Base-by-base conservation (phyloP, 2,797 vertebrate species). In the Triplophysa bombifrons region DNA sequence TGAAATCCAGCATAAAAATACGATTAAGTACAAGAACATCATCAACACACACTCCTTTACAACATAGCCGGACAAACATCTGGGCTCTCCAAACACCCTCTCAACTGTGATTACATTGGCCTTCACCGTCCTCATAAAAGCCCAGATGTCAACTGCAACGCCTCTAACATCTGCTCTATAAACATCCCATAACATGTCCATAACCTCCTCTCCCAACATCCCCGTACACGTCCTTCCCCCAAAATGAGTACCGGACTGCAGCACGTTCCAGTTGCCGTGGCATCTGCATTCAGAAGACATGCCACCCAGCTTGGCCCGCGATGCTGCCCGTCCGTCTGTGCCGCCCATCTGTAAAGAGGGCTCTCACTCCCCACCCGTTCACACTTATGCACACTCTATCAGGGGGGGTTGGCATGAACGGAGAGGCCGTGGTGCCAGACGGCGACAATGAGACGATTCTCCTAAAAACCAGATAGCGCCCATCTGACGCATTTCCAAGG, bases 131-230 rank as follows among this genome's bases (percentile, higher is more conserved):
- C 89, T 84, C 81, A 88, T 88, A 86, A 85, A 88, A 86, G 84
- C 85, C 70, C 90, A 86, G 86, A 88, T 89, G 86, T 90, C 87
- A 89, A 90, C 90, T 2, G n/a, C 89, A 89, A 72, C 87, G 80
- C 89, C 86, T 87, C 88, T 83, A 91, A 92, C 91, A 93, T 92
- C 91, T 92, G 92, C 81, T 92, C 84, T 22, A 82, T 88, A 81
- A 84, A 87, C 80, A 84, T 83, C 82, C 34, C 53, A 72, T 78
- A 58, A 73, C 38, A 69, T 48, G 58, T 55, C 41, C 61, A 53
- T 30, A 41, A 56, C 58, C 22, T 76, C 76, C 74, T 70, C 74
- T 70, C 63, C 25, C 44, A 50, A 68, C 11, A 51, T 60, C 67
- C 76, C 65, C 19, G 7, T 7, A 46, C 69, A 71, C 51, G 71